phyloP scores from a whole-genome alignment of 2,113 vertebrate species.

The Centropus bengalensis region DNA sequence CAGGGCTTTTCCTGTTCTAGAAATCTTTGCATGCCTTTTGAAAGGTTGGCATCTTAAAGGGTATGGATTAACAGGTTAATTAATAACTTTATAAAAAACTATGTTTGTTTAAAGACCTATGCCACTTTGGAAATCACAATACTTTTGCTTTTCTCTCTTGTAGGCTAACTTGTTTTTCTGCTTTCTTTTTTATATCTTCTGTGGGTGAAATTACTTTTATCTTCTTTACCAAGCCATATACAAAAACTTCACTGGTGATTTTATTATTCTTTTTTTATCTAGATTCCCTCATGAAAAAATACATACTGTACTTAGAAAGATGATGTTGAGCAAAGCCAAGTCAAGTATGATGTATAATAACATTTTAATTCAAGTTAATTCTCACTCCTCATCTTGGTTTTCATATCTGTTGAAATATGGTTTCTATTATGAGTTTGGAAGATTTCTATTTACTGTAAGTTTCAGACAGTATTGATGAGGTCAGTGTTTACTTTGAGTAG shows the following conservation, averaged over 20 bases:
- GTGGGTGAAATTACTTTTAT: not conserved
- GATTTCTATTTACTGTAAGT: slow-evolving; percentile 67
- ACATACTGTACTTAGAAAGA: not conserved
- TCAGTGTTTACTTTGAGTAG: slow-evolving; percentile 73
- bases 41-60: slow-evolving; percentile 12
- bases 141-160: not conserved
- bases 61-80: not conserved
- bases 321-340: not conserved
- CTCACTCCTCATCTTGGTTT: slow-evolving; percentile 34
- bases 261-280: not conserved
- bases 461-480: slow-evolving; percentile 68
- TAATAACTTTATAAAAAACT: not conserved
- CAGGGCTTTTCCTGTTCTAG: slow-evolving; percentile 9
- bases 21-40: not conserved
- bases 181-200: not conserved
- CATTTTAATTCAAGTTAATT: slow-evolving; percentile 48
- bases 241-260: not conserved
- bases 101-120: not conserved
- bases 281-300: not conserved
- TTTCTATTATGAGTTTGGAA: slow-evolving; percentile 70
- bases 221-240: not conserved
- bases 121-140: not conserved
- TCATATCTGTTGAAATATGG: slow-evolving; percentile 61
- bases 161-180: not conserved
- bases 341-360: not conserved